Evolutionary conservation across 2,113 vertebrate genomes (phyloP), one percentile per base, ranked within the genome.

Genomic region (Albula glossodonta): DNA sequence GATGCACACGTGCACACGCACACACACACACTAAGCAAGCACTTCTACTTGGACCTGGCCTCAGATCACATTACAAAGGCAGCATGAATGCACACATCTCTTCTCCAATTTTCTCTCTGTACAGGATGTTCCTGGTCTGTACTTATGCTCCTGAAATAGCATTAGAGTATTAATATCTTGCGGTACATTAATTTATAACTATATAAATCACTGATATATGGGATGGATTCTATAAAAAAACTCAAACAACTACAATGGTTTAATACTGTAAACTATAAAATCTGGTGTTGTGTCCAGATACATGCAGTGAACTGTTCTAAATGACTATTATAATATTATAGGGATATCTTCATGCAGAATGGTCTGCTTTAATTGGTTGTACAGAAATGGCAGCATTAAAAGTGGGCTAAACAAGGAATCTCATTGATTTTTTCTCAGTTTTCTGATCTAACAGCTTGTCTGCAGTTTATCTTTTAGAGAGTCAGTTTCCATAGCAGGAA

Each of bases 381-480:
- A 84, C 63, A 66, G n/a, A 22, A 70, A 81, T 11, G n/a, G 51
- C 13, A 79, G 81, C 52, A 41, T 5, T 13, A 49, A 86, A 52
- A 48, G n/a, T 9, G 49, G 56, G 13, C 48, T 49, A 22, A 70
- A 52, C 22, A 31, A 41, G 50, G 60, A 22, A 80, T n/a, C 51
- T 80, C 0, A 82, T 81, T 41, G 84, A 81, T 86, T 86, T 86
- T 77, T 17, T 50, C 80, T 82, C 66, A 50, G 80, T 77, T 86
- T 77, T 48, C 85, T 86, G 11, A 6, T 82, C 60, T 77, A 86
- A 86, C 49, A 77, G 80, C 49, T 79, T 80, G 11, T 25, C 60
- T 81, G 48, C 56, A 52, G 56, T 53, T 25, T 80, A 49, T 5
- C 50, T 81, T 82, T 82, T 41, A 86, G 56, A 51, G 79, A 48